Evolutionary conservation across 2,888 invertebrate species (phyloP), one percentile per base, ranked within the genome.

Genomic region (Argynnis bischoffii): DNA sequence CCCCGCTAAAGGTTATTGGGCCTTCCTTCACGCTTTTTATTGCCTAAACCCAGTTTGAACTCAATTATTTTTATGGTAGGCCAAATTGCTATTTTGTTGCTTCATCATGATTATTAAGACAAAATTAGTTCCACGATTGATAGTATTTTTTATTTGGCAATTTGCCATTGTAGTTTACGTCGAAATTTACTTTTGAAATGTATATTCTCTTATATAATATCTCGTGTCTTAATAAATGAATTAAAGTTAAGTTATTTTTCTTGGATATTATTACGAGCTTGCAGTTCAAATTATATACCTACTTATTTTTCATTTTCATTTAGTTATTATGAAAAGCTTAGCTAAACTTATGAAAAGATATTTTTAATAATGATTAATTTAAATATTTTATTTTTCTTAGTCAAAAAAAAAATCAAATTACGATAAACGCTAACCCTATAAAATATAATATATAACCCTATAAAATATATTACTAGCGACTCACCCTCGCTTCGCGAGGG

Each of bases 1-100:
- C 82, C 86, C 82, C 79, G 82, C 86, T 83, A 87, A 89, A 90
- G 90, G 91, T 90, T 92, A 91, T 90, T 89, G 88, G 89, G 87
- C 86, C 86, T 88, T 86, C 89, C 90, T 91, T 88, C 88, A 91
- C 87, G 88, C 89, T 91, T 92, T 92, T 92, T 92, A 91, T 90
- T 89, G 91, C 92, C 86, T 82, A 83, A 88, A 90, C 90, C 88
- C 89, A 89, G 90, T 92, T 92, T 91, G 89, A 90, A 92, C 92
- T 91, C 91, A 92, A 92, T 92, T 92, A 92, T 91, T 91, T 92
- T 92, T 92, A 92, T 89, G 91, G 89, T 86, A 80, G 87, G 80
- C 85, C 81, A 90, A 92, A 92, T 92, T 91, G 90, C 92, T 91
- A 90, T 91, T 90, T 92, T 90, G 91, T 90, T 92, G 92, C 91